These are phyloP conservation scores for Physella acuta DNA, from an alignment of 1,140 invertebrate genomes.

Conservation along the genomic window DNA sequence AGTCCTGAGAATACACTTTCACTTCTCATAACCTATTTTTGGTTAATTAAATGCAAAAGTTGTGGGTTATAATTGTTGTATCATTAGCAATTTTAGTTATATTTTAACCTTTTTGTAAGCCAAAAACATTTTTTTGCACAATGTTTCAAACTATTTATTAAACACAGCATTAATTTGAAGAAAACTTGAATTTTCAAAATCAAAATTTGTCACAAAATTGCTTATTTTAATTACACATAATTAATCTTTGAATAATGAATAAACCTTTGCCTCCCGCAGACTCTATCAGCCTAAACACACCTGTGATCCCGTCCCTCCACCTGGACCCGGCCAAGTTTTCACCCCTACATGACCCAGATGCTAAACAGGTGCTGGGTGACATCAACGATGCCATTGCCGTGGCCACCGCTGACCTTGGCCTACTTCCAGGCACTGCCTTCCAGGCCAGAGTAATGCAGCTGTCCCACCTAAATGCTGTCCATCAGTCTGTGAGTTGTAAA, in stretches of 20 bases:
- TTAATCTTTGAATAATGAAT: not conserved
- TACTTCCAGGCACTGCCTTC: slow-evolving; percentile 53
- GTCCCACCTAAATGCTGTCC: slow-evolving; percentile 51
- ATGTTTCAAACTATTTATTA: too few species aligned
- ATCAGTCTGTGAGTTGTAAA: slow-evolving; percentile 54
- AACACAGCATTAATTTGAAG: too few species aligned
- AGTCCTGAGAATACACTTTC: too few species aligned
- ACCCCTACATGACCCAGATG: slow-evolving; percentile 27
- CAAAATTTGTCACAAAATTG: not conserved
- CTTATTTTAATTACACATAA: not conserved
- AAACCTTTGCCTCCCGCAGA: slow-evolving; percentile 35
- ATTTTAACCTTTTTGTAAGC: too few species aligned
- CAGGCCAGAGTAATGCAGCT: slow-evolving; percentile 55
- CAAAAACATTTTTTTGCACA: too few species aligned
- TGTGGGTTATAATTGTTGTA: too few species aligned
- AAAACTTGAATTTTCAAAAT: too few species aligned
- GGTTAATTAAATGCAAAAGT: too few species aligned
- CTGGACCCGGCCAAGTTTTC: slow-evolving; percentile 34
- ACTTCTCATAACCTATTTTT: too few species aligned
- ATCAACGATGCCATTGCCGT: slow-evolving; percentile 57
- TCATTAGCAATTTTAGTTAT: too few species aligned
- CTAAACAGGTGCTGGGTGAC: slow-evolving; percentile 45
- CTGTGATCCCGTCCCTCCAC: slow-evolving; percentile 41
- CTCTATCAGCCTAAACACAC: slow-evolving; percentile 52
- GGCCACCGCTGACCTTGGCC: slow-evolving; percentile 52